Percentiles rank a stretch among this genome's conserved stretches.
These are phyloP conservation scores for Lobophora halterata DNA, from an alignment of 2,888 invertebrate species.

Conservation along the genomic window DNA sequence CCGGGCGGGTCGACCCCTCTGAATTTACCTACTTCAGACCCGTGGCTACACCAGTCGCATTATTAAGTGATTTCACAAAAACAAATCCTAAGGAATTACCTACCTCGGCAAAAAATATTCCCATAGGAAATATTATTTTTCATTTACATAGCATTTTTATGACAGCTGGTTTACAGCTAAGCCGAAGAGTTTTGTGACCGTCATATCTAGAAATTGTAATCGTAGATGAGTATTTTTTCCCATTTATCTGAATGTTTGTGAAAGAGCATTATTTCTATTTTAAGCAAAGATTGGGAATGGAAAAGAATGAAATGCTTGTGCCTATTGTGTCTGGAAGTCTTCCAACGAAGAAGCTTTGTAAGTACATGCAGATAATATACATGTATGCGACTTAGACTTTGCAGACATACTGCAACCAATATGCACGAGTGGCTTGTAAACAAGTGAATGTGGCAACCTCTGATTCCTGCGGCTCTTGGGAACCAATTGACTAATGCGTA, in stretches of 20 bases:
- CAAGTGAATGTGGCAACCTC: slow-evolving; percentile 11
- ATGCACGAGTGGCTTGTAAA: slow-evolving; percentile 8
- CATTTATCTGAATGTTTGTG: slow-evolving; percentile 28
- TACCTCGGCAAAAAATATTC: slow-evolving; percentile 53
- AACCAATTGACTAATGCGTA: slow-evolving; percentile 25
- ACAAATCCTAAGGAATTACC: slow-evolving; percentile 58
- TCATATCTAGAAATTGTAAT: slow-evolving; percentile 20
- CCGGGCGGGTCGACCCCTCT: slow-evolving; percentile 50
- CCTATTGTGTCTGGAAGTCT: slow-evolving; percentile 15
- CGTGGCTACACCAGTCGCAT: slow-evolving; percentile 43
- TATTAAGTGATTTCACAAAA: slow-evolving; percentile 67
- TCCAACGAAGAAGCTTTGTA: too few relatives aligned
- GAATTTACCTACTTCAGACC: slow-evolving; percentile 51
- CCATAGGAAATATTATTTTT: slow-evolving; percentile 39
- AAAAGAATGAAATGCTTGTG: slow-evolving; percentile 12
- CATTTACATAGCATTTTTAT: slow-evolving; percentile 36
- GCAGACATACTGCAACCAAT: slow-evolving; percentile 1
- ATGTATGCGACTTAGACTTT: background rate
- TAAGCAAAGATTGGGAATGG: slow-evolving; percentile 16
- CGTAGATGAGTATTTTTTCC: slow-evolving; percentile 19
- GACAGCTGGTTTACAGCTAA: slow-evolving; percentile 46
- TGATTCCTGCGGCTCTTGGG: slow-evolving; percentile 13
- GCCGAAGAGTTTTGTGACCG: slow-evolving; percentile 42
- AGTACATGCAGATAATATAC: background rate
- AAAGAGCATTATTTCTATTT: slow-evolving; percentile 17